Conservation (phyloP, 2,797 vertebrate species). For the Trichosurus vulpecula region DNA sequence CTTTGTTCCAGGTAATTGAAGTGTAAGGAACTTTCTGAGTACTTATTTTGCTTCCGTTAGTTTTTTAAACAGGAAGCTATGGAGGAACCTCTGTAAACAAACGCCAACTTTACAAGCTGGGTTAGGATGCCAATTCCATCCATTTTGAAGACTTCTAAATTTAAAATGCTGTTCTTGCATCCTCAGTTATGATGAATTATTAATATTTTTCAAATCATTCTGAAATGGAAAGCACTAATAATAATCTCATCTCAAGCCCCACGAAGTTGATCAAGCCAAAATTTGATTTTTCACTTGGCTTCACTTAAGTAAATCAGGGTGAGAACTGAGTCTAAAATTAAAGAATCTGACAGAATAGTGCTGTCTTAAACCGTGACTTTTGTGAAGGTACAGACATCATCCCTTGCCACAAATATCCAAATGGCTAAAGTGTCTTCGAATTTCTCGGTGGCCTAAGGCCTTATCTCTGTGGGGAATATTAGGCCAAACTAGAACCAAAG, state of each 20-base stretch:
- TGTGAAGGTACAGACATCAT: not conserved
- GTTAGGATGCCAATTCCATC: not conserved
- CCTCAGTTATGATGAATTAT: not conserved
- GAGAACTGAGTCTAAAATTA: not conserved
- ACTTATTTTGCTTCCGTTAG: not conserved
- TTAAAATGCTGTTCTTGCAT: not conserved
- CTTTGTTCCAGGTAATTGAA: not conserved
- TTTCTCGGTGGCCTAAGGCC: not conserved
- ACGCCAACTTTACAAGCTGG: not conserved
- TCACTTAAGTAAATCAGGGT: not conserved
- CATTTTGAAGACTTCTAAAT: not conserved
- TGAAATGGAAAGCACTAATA: constrained; percentile 8
- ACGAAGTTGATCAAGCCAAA: constrained; percentile 8
- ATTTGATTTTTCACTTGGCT: constrained; percentile 3
- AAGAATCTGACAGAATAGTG: not conserved
- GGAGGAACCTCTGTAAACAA: not conserved
- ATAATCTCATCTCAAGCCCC: constrained; percentile 2
- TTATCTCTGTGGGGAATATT: not conserved
- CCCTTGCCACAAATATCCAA: not conserved
- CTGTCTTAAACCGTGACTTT: not conserved
- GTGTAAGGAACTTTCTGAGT: not conserved
- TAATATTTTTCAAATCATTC: not conserved
- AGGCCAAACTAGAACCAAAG: not conserved
- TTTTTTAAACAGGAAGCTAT: not conserved
- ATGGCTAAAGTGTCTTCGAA: not conserved